These are phyloP conservation scores for Plectrocnemia conspersa DNA, from an alignment of 1,140 invertebrate species.

Conservation along the genomic window DNA sequence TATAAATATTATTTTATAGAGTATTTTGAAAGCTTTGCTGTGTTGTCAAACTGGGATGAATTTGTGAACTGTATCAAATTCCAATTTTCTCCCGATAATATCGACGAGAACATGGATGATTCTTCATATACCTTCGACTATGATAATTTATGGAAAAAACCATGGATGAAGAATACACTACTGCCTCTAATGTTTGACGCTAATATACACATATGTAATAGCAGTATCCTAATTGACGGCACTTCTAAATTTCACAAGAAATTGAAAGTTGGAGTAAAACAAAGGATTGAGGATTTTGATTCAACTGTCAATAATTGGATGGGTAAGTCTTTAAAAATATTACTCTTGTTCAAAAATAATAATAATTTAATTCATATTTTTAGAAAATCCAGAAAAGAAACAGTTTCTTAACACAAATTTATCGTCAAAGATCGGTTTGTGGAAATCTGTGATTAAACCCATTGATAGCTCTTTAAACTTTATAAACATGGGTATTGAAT, in stretches of 20 bases:
- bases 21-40: conserved; percentile 27
- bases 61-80: conserved; percentile 4
- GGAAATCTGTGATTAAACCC: conserved; percentile 8
- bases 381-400: conserved; percentile 4
- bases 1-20: conserved; percentile 15
- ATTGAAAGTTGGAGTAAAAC: conserved; percentile 2
- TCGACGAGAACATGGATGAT: conserved; percentile 8
- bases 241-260: background rate
- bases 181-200: conserved; percentile 17
- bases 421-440: conserved; percentile 6
- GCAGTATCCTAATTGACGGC: conserved; percentile 1
- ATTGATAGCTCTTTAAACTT: conserved; percentile 1
- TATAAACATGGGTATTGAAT: conserved; percentile 3
- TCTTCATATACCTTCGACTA: conserved; percentile 8
- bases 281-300: conserved; percentile 16
- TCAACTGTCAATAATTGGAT: conserved; percentile 18
- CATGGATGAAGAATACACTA: conserved; percentile 15
- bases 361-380: conserved; percentile 3
- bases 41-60: conserved; percentile 29
- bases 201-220: conserved; percentile 3
- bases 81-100: conserved; percentile 6
- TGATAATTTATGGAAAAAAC: conserved; percentile 18
- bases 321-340: conserved; percentile 18
- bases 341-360: background rate
- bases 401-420: conserved; percentile 5